These are phyloP conservation scores for Bambusicola thoracicus DNA, from an alignment of 2,113 vertebrate genomes.

Conservation along the genomic window DNA sequence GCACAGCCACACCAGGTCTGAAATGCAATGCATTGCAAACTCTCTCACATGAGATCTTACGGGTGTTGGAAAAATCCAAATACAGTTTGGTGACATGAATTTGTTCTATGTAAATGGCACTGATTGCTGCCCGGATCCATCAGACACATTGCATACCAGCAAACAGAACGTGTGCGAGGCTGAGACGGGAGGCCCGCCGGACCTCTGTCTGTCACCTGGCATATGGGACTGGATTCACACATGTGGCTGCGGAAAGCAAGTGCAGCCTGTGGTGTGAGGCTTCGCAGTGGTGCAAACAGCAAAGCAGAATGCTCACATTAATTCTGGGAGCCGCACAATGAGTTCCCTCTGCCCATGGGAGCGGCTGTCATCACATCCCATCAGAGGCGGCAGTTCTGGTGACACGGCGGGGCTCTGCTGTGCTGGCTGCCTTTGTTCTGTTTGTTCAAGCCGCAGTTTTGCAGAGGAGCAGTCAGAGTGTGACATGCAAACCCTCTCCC, in stretches of 20 bases:
- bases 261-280: neutral
- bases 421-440: neutral
- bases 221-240: slow-evolving; percentile 46
- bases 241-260: neutral
- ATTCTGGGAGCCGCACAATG: slow-evolving; percentile 9
- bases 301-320: neutral
- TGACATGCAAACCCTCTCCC: fast-evolving
- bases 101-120: neutral
- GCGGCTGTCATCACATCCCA: slow-evolving; percentile 6
- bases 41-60: neutral
- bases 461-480: neutral
- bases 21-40: neutral
- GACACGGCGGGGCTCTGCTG: neutral
- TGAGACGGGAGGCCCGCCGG: neutral
- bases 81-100: neutral
- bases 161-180: neutral
- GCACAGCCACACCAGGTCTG: neutral
- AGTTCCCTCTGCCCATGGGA: neutral
- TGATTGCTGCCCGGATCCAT: neutral
- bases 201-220: slow-evolving; percentile 50
- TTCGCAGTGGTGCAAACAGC: neutral
- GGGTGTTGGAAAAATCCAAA: neutral
- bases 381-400: neutral
- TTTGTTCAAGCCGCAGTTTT: neutral
- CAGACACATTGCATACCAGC: neutral